Percentiles rank a stretch among this genome's conserved stretches.
These are phyloP conservation scores for Megaceryle torquata DNA, from an alignment of 2,113 vertebrate species.

Conservation along the genomic window DNA sequence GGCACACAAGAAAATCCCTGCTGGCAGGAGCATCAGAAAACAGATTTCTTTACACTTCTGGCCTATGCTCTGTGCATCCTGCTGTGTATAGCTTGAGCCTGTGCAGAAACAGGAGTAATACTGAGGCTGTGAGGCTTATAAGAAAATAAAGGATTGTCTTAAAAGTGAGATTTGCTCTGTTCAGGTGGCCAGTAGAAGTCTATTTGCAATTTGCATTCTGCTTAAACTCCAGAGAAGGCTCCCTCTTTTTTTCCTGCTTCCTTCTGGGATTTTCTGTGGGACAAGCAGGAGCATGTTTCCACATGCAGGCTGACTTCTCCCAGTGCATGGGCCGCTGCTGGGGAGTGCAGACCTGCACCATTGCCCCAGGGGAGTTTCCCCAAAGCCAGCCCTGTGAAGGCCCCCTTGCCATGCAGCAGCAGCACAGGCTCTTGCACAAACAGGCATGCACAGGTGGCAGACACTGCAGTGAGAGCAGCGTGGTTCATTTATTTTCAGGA, in stretches of 20 bases:
- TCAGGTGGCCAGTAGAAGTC: not conserved
- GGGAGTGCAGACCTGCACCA: not conserved
- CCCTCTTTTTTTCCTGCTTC: not conserved
- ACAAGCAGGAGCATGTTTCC: not conserved
- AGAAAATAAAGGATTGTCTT: not conserved
- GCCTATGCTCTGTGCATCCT: fast-evolving
- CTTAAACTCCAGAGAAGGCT: not conserved
- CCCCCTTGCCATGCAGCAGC: too few relatives aligned
- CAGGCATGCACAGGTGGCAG: fast-evolving
- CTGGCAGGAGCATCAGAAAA: not conserved
- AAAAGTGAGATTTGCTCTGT: not conserved
- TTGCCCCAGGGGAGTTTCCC: not conserved
- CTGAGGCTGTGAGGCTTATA: not conserved
- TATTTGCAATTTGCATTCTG: not conserved
- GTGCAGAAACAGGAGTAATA: not conserved
- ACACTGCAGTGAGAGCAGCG: fast-evolving
- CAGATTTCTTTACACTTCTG: not conserved
- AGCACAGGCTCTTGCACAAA: not conserved
- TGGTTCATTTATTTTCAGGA: not conserved
- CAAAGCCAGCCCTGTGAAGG: not conserved
- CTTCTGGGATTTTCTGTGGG: not conserved
- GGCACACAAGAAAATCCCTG: fast-evolving
- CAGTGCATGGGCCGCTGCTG: fast-evolving
- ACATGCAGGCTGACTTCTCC: not conserved
- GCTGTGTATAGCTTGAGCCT: not conserved